Percentiles rank a stretch among this genome's conserved stretches.
Evolutionary conservation across 2,113 vertebrate species (phyloP).

Genomic region (Corythaeola cristata): DNA sequence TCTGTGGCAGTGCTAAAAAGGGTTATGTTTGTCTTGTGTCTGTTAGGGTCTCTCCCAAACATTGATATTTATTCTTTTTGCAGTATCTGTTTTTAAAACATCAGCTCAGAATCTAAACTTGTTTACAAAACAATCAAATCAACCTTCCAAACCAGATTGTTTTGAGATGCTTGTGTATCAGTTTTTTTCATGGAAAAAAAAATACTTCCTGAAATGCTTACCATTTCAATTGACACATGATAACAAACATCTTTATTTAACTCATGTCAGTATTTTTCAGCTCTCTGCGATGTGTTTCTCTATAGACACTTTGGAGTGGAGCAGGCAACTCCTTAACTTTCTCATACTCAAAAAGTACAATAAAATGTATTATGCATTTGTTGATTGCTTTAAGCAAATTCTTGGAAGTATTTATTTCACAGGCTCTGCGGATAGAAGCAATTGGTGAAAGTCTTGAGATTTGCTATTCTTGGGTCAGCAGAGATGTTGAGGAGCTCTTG

Average conservation of each 20-base stretch:
- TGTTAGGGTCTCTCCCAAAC: background rate
- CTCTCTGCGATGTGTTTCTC: conserved; percentile 1
- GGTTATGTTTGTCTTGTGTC: background rate
- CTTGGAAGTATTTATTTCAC: background rate
- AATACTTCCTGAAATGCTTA: background rate
- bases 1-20: background rate
- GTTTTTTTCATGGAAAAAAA: conserved; percentile 7
- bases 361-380: background rate
- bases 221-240: conserved; percentile 34
- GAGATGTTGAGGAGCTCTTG: background rate
- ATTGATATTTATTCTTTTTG: conserved; percentile 3
- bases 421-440: background rate
- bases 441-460: background rate
- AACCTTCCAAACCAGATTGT: conserved; percentile 50
- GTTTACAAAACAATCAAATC: conserved; percentile 38
- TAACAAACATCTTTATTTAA: conserved; percentile 31
- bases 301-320: conserved; percentile 15
- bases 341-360: background rate
- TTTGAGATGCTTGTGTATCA: conserved; percentile 15
- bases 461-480: background rate
- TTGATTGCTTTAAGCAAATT: background rate
- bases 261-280: conserved; percentile 8
- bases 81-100: conserved; percentile 36
- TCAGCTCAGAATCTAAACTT: conserved; percentile 31
- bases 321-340: conserved; percentile 6